Percentiles rank a stretch among this genome's conserved stretches.
Conservation (phyloP, 2,888 invertebrate species). For the Drosophila buzzatii region DNA sequence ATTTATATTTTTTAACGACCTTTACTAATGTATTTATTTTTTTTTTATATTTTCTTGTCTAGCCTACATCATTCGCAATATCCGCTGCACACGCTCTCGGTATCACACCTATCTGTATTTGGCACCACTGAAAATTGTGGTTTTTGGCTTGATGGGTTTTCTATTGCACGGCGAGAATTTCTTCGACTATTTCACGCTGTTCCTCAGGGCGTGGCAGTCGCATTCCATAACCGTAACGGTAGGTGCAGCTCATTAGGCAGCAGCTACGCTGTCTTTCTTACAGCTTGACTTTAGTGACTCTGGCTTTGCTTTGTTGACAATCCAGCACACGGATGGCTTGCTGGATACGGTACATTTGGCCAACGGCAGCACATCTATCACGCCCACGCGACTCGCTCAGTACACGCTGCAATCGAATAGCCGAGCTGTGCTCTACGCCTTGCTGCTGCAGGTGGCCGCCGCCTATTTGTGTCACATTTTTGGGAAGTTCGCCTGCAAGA, state of each 20-base stretch:
- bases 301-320: slow-evolving; percentile 4
- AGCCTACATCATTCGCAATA: slow-evolving; percentile 81
- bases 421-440: slow-evolving; percentile 86
- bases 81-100: slow-evolving; percentile 88
- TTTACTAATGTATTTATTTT: not conserved
- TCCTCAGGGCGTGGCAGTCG: slow-evolving; percentile 86
- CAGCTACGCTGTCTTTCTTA: not conserved
- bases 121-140: slow-evolving; percentile 91
- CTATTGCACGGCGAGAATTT: slow-evolving; percentile 85
- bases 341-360: slow-evolving; percentile 39
- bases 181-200: slow-evolving; percentile 85
- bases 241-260: slow-evolving; percentile 54
- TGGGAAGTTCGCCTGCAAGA: slow-evolving; percentile 94
- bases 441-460: slow-evolving; percentile 88
- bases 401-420: slow-evolving; percentile 73
- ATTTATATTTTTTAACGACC: not conserved
- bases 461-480: slow-evolving; percentile 89
- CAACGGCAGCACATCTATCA: slow-evolving; percentile 43
- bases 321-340: slow-evolving; percentile 44
- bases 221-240: slow-evolving; percentile 87
- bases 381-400: slow-evolving; percentile 36
- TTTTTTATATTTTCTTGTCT: not conserved
- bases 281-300: not conserved
- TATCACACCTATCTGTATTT: slow-evolving; percentile 91
- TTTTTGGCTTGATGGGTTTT: slow-evolving; percentile 89